Percentiles rank a stretch among this genome's conserved stretches.
phyloP scores from a whole-genome alignment of 2,888 invertebrate genomes.

The Spodoptera littoralis region DNA sequence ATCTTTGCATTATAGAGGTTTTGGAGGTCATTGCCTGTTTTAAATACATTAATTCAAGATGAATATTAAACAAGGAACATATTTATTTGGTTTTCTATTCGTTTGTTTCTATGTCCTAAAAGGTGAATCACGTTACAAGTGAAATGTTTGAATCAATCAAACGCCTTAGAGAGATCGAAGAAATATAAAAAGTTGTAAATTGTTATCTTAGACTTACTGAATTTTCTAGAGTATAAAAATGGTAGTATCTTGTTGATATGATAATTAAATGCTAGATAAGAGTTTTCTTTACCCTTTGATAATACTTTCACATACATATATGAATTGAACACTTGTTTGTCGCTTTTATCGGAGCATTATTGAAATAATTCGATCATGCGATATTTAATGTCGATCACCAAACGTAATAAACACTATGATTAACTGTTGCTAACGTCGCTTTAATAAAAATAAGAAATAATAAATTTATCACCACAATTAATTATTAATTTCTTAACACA shows the following conservation, averaged over 20 bases:
- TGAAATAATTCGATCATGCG: constrained; percentile 20
- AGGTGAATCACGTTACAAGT: constrained; percentile 1
- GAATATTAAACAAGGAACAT: constrained; percentile 34
- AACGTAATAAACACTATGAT: constrained; percentile 2
- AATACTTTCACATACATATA: constrained; percentile 39
- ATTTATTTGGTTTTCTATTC: constrained; percentile 24
- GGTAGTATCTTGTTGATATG: constrained; percentile 8
- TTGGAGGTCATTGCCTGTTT: constrained; percentile 40
- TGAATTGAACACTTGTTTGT: constrained; percentile 23
- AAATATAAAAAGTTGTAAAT: neutral
- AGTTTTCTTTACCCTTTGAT: constrained; percentile 18
- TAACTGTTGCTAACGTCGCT: constrained; percentile 7
- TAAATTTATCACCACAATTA: no score
- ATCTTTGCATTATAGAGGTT: constrained; percentile 13
- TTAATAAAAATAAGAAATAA: no score
- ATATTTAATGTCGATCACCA: neutral
- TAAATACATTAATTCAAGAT: constrained; percentile 35
- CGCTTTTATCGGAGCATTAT: constrained; percentile 16
- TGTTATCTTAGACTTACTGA: neutral
- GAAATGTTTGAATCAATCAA: constrained; percentile 7
- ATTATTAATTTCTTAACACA: neutral
- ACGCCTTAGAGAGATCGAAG: neutral
- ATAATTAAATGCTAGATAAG: constrained; percentile 25
- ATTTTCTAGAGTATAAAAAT: constrained; percentile 13
- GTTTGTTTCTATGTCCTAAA: constrained; percentile 7